A percentile compares a stretch with the other conserved stretches of the same genome.
phyloP scores from a whole-genome alignment of 1,140 invertebrate genomes.

The Melanaphis sacchari region DNA sequence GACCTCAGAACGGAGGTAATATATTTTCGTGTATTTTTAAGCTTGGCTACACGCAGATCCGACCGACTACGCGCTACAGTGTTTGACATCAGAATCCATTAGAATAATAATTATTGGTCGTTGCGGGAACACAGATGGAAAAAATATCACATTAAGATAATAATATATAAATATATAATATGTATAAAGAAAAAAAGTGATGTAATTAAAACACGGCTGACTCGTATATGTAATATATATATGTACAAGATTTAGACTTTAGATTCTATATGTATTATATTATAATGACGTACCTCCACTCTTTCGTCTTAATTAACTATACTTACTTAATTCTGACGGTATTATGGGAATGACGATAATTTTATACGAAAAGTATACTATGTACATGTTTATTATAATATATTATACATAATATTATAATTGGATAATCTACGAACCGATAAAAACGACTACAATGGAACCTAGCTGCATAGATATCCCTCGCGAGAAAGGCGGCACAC shows the following conservation, averaged over 20 bases:
- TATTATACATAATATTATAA: background rate
- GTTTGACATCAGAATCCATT: constrained; percentile 53
- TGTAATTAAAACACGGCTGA: constrained; percentile 43
- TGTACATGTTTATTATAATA: background rate
- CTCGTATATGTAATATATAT: constrained; percentile 9
- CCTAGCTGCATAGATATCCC: background rate
- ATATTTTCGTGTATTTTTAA: constrained; percentile 53
- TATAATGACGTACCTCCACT: background rate
- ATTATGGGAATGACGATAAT: constrained; percentile 8
- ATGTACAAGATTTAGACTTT: background rate
- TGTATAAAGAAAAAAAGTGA: background rate
- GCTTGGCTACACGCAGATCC: constrained; percentile 22
- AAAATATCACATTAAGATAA: constrained; percentile 51
- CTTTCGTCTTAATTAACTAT: constrained; percentile 40
- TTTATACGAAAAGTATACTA: constrained; percentile 20
- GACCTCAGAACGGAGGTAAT: constrained; percentile 46
- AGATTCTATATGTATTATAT: background rate
- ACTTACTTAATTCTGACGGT: constrained; percentile 15
- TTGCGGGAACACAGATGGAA: constrained; percentile 22
- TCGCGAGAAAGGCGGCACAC: background rate
- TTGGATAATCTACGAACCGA: background rate
- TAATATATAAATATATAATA: background rate
- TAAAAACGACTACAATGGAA: constrained; percentile 13
- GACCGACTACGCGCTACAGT: background rate
- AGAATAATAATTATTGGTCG: constrained; percentile 52